phyloP scores from a whole-genome alignment of 2,888 invertebrate genomes.

The Pristionchus entomophagus region DNA sequence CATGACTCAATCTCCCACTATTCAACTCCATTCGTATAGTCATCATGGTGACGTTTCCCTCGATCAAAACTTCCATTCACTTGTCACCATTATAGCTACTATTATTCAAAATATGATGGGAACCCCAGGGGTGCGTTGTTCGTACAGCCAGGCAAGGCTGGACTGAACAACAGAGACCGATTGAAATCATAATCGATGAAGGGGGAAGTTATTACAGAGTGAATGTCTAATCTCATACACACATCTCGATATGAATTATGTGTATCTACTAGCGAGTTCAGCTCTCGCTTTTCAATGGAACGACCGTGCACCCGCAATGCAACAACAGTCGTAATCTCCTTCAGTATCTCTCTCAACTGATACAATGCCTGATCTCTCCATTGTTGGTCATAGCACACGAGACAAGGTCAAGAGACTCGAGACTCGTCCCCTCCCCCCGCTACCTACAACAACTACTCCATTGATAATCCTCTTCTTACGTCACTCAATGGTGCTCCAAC shows the following conservation, averaged over 20 bases:
- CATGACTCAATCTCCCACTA: slow-evolving; percentile 24
- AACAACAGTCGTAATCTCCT: slow-evolving; percentile 16
- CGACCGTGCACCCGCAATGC: background rate
- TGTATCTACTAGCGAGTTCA: background rate
- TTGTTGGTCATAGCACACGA: background rate
- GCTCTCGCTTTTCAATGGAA: background rate
- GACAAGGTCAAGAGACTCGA: slow-evolving; percentile 31
- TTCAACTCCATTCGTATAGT: slow-evolving; percentile 10
- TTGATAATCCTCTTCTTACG: slow-evolving; percentile 23
- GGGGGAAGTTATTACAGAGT: background rate
- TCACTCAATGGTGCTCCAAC: too few species aligned
- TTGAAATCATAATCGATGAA: slow-evolving; percentile 9
- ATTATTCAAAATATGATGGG: background rate
- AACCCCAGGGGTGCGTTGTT: background rate
- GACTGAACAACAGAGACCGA: slow-evolving; percentile 11
- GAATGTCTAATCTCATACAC: background rate
- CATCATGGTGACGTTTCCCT: background rate
- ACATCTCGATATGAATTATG: background rate
- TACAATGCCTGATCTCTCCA: background rate
- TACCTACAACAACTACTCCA: slow-evolving; percentile 1
- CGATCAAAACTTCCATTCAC: slow-evolving; percentile 20
- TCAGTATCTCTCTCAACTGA: background rate
- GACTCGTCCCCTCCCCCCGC: background rate
- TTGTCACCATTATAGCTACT: slow-evolving; percentile 27
- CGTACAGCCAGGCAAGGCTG: background rate